Conservation (phyloP, 2,113 vertebrate genomes). For the Genyomyrus donnyi region DNA sequence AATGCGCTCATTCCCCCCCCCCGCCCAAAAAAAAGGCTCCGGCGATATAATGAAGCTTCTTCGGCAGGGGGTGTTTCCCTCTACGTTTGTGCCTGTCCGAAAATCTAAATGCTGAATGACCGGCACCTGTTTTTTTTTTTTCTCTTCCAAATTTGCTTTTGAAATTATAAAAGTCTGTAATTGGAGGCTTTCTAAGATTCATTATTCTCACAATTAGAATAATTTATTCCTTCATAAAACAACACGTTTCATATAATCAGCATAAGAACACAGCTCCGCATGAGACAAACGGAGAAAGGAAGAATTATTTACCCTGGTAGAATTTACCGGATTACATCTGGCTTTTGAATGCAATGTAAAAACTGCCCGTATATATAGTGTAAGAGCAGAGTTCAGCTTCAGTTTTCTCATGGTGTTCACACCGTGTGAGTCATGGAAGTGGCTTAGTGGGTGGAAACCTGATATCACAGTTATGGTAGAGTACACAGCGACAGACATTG, state of each 20-base stretch:
- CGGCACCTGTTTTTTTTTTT: not conserved
- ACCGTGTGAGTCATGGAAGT: conserved; percentile 6
- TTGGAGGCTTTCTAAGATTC: not conserved
- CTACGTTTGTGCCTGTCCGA: not conserved
- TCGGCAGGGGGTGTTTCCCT: not conserved
- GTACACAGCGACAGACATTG: conserved; percentile 17
- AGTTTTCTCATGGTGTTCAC: conserved; percentile 14
- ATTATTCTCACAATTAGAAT: conserved; percentile 4
- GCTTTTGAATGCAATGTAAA: not conserved
- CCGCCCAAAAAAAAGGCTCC: not conserved
- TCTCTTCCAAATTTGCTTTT: not conserved
- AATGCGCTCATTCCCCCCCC: not conserved
- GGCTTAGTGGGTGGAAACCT: conserved; percentile 14
- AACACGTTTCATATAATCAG: conserved; percentile 1
- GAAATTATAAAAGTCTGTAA: not conserved
- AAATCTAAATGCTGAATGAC: not conserved
- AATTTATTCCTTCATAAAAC: conserved; percentile 3
- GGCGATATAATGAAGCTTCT: not conserved
- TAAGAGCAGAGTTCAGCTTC: conserved; percentile 9
- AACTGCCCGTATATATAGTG: not conserved
- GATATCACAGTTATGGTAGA: conserved; percentile 14
- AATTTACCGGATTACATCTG: not conserved
- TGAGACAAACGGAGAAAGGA: not conserved
- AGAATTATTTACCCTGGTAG: not conserved
- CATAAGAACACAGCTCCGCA: conserved; percentile 3